Base-by-base conservation (phyloP, 37 sponge, comb jelly and placozoan species). In the Petrosia ficiformis region DNA sequence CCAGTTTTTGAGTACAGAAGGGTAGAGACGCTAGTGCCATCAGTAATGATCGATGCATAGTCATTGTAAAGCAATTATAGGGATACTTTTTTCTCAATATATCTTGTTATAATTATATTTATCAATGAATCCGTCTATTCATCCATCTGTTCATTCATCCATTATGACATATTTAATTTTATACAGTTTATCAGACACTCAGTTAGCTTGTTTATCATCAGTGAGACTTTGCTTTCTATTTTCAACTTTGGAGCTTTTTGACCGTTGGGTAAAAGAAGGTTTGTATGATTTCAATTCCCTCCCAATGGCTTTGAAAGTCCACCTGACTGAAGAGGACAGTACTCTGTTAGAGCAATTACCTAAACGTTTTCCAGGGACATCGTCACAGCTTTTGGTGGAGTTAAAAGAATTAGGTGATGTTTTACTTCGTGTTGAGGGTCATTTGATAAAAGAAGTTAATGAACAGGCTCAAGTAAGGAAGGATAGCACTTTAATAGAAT, bases 251-350 rank as follows among this genome's bases (percentile, higher is more conserved):
- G 58, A 35, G 35, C 56, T 75, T 10, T 90, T 90, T 78, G 74
- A 71, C 34, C 29, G 68, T 22, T 90, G 91, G 91, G 57, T 86
- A 37, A 56, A 73, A 3, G 83, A 86, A 30, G 87, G 91, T 28
- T 28, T 77, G 59, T 93, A 87, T 58, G 86, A 93, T 39, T 93
- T 88, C 57, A 24, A 52, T 30, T n/a, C 42, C 21, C 70, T 93
- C 11, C 90, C 93, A 1, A 71, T 77, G 36, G 39, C 90, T 42
- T 32, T 89, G 14, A 88, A 88, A 60, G 68, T 54, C 2, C 90
- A 89, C 39, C 44, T 93, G 38, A 52, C 64, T 32, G 4, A 36
- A 3, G 65, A 63, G 34, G 86, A 83, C 57, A 14, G 5, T 34
- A 24, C 14, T 22, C 0, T 63, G 22, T 0, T 92, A 10, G 65